Evolutionary conservation across 2,888 invertebrate genomes (phyloP).

Genomic region (Trachelus troglodyta): DNA sequence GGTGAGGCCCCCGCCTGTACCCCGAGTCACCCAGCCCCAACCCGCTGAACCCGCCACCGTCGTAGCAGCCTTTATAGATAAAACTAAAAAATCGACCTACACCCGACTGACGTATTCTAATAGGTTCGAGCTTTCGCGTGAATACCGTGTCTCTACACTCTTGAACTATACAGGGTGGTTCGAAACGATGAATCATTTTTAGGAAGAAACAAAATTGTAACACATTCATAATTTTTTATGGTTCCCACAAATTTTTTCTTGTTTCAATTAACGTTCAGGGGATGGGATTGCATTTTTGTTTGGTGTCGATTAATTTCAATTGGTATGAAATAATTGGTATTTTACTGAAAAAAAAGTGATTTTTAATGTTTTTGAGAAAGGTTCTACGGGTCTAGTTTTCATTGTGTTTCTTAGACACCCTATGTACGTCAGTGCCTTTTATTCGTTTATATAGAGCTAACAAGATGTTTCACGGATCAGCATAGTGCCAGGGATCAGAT

Average conservation of each 20-base stretch:
- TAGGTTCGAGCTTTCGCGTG: constrained; percentile 43
- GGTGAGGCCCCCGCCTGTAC: neutral
- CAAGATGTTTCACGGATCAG: constrained; percentile 63
- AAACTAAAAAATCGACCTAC: neutral
- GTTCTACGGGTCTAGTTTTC: neutral
- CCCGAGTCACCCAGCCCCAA: neutral
- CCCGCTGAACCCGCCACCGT: neutral
- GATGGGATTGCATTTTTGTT: too few relatives aligned
- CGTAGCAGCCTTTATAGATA: neutral
- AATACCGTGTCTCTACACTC: neutral
- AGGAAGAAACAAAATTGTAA: too few relatives aligned
- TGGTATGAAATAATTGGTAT: neutral
- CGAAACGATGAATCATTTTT: neutral
- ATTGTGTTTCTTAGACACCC: neutral
- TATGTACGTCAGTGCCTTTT: constrained; percentile 25
- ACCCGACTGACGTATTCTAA: constrained; percentile 49
- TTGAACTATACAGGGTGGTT: neutral
- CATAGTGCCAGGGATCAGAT: constrained; percentile 55
- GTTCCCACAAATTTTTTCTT: too few relatives aligned
- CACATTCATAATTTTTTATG: too few relatives aligned
- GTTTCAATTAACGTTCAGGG: neutral
- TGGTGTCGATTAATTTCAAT: neutral
- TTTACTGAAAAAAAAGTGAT: neutral
- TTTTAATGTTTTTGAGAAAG: neutral
- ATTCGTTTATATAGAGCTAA: constrained; percentile 53